These are phyloP conservation scores for Mastacembelus armatus DNA, from an alignment of 2,797 vertebrate genomes.

Conservation along the genomic window DNA sequence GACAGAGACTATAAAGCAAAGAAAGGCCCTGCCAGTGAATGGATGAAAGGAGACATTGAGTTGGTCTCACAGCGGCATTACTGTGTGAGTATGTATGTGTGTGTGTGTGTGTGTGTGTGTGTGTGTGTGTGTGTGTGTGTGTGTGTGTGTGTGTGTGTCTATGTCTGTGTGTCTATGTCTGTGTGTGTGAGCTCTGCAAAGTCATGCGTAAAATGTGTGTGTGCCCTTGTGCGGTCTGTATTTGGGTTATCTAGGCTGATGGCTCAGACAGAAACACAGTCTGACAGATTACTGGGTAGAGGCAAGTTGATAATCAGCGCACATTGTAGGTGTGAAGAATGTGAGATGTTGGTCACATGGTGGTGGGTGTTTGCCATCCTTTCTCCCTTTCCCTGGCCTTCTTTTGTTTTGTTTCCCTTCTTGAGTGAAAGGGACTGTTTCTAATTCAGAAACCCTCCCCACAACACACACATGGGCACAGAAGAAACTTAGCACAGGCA, in stretches of 20 bases:
- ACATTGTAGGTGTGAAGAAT: conserved; percentile 23
- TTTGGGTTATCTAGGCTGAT: conserved; percentile 10
- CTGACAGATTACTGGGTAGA: background rate
- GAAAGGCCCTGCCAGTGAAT: conserved; percentile 54
- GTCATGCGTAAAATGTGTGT: conserved; percentile 63
- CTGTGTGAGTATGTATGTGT: no score
- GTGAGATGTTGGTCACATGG: background rate
- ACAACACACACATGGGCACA: conserved; percentile 6
- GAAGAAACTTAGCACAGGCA: conserved; percentile 24
- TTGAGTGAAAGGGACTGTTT: conserved; percentile 36
- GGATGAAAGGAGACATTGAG: conserved; percentile 72
- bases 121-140: conserved; percentile 9
- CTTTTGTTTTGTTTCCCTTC: conserved; percentile 30
- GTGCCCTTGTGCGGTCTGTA: conserved; percentile 12
- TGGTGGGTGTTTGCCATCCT: background rate
- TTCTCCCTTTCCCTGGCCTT: conserved; percentile 1
- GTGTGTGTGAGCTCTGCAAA: conserved; percentile 36
- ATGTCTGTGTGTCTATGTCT: no score
- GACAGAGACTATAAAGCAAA: conserved; percentile 39
- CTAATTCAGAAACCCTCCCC: conserved; percentile 42
- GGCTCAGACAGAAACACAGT: conserved; percentile 7
- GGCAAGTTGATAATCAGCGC: background rate
- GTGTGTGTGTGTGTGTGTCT: no score
- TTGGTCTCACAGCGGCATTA: conserved; percentile 67
- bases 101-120: no score